Base-by-base conservation (phyloP, 1,140 invertebrate species). In the Penaeus chinensis region DNA sequence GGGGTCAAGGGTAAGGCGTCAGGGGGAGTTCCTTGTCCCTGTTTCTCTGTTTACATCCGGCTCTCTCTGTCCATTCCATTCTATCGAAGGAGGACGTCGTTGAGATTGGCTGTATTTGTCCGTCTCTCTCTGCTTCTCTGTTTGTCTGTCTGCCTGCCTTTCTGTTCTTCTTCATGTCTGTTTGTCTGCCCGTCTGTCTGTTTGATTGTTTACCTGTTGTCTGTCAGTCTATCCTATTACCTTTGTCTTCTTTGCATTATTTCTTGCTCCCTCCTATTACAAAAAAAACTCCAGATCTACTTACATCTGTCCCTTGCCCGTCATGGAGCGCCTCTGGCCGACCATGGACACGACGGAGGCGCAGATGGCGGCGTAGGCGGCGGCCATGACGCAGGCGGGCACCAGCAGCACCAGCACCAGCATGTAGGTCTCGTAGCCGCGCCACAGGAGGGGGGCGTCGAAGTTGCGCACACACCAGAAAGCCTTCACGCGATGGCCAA, bases 381-480 rank as follows among this genome's bases (percentile, higher is more conserved):
- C 94, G 5, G 92, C 93, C 95, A 96, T 96, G 62, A 95, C 93
- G 37, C 91, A 91, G 5, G 94, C 92, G 0, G 95, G 95, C 1
- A 95, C 90, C 0, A 95, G 91, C 1, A 96, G 92, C n/a, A 96
- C 94, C 18, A 95, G 87, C 2, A 94, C 82, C 16, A 95, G 91
- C 94, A 95, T 95, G 91, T 95, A 95, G 0, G 95, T 90, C 91
- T 95, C 95, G 91, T 95, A 95, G 27, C 93, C 90, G 54, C 92
- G 92, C 93, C 94, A 95, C 47, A 93, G 91, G 13, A 92, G 90
- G 7, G 91, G 91, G 3, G 93, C 91, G 42, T 93, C 92, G 91
- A 93, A 94, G 90, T 95, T 92, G 54, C 94, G 92, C 0, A 95
- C 93, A 89, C 95, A 96, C 94, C 94, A 95, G 91, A 93, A 94